A percentile compares a stretch with the other conserved stretches of the same genome.
phyloP scores from a whole-genome alignment of 2,113 vertebrate species.

The Sporophila hypoxantha region DNA sequence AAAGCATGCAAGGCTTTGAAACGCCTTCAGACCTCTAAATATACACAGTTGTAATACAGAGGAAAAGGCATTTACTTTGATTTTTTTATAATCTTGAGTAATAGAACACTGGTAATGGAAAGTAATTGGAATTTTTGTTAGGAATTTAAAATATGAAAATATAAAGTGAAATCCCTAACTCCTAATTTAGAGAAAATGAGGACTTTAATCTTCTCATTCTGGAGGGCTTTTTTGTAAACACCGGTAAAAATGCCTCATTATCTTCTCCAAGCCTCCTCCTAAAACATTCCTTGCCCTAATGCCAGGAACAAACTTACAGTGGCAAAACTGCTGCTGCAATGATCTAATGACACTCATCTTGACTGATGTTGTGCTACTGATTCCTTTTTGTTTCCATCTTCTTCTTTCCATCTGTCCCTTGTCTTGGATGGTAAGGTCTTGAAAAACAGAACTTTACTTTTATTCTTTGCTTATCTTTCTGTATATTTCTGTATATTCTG shows the following conservation, averaged over 20 bases:
- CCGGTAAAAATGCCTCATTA: neutral
- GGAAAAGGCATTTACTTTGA: neutral
- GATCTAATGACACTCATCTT: neutral
- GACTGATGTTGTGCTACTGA: neutral
- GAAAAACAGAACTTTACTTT: neutral
- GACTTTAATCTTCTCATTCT: neutral
- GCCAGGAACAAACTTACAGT: neutral
- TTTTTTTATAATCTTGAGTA: neutral
- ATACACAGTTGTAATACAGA: neutral
- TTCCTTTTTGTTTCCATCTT: neutral
- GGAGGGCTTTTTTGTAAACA: neutral
- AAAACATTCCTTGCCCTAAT: neutral
- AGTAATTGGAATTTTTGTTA: neutral
- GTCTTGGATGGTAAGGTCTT: neutral
- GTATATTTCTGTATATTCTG: neutral
- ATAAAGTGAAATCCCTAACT: neutral
- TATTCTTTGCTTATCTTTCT: neutral
- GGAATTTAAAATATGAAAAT: neutral
- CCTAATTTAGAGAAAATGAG: neutral
- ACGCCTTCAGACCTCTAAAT: neutral
- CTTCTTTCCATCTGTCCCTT: neutral
- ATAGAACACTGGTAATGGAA: neutral
- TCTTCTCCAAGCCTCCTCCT: neutral
- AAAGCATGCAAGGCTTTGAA: neutral
- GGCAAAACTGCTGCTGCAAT: neutral